Percentiles rank a stretch among this genome's conserved stretches.
phyloP scores from a whole-genome alignment of 2,888 invertebrate species.

The Erebia aethiops region DNA sequence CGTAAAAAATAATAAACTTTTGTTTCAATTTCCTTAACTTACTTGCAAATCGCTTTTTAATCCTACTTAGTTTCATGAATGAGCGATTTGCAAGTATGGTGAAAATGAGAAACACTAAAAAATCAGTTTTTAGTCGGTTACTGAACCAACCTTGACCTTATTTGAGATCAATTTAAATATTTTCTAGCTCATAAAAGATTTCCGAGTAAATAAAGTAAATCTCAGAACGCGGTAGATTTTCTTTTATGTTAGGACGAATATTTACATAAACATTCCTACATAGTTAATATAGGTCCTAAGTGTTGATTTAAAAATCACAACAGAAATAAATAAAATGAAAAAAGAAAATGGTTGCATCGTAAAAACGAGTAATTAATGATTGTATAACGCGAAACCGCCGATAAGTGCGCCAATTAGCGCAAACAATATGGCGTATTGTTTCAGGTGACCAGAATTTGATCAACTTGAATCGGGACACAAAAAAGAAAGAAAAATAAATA shows the following conservation, averaged over 20 bases:
- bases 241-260: background rate
- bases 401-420: constrained; percentile 74
- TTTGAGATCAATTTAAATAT: too few species aligned
- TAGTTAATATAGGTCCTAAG: too few species aligned
- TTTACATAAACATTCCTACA: too few species aligned
- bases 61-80: too few species aligned
- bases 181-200: background rate
- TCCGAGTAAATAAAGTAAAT: background rate
- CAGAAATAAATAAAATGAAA: constrained; percentile 38
- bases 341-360: constrained; percentile 49
- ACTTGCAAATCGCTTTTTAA: too few species aligned
- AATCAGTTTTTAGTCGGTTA: too few species aligned
- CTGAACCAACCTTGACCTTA: too few species aligned
- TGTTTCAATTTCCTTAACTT: too few species aligned
- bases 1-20: too few species aligned
- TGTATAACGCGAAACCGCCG: constrained; percentile 66
- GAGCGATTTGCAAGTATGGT: too few species aligned
- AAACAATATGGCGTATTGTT: constrained; percentile 44
- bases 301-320: constrained; percentile 36
- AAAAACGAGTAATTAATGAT: constrained; percentile 69
- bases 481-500: too few species aligned
- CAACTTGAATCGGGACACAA: constrained; percentile 1
- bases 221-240: background rate
- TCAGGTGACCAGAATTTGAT: background rate
- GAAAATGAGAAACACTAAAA: too few species aligned